These are phyloP conservation scores for Sogatella furcifera DNA, from an alignment of 1,140 invertebrate species.

Conservation along the genomic window DNA sequence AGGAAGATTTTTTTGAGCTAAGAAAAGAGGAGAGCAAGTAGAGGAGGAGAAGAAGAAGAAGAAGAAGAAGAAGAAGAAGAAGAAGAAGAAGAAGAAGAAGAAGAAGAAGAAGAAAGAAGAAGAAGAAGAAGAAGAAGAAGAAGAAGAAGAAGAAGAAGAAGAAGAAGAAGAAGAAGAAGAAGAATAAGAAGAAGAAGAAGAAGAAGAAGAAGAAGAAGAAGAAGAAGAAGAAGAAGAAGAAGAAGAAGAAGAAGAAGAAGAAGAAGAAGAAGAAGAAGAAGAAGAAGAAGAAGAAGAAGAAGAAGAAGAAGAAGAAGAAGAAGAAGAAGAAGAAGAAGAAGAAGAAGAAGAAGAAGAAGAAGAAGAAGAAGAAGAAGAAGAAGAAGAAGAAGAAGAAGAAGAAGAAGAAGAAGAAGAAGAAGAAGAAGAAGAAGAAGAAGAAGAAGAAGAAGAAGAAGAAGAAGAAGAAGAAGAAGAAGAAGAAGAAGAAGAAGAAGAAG, in stretches of 20 bases:
- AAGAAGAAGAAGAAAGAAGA: not conserved
- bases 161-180: too few relatives aligned
- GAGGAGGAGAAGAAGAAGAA: too few relatives aligned
- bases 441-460: not conserved
- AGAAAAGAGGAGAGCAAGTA: too few relatives aligned
- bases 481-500: constrained; percentile 1
- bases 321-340: too few relatives aligned
- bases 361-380: constrained; percentile 1
- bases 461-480: not conserved
- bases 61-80: too few relatives aligned
- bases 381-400: not conserved
- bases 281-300: not conserved
- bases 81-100: not conserved
- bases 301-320: not conserved
- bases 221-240: too few relatives aligned
- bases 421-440: constrained; percentile 1
- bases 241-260: too few relatives aligned
- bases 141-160: not conserved
- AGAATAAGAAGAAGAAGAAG: too few relatives aligned
- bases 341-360: not conserved
- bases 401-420: not conserved
- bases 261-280: too few relatives aligned
- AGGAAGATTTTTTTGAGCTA: too few relatives aligned
- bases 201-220: too few relatives aligned
- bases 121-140: not conserved